Percentiles rank a stretch among this genome's conserved stretches.
Conservation (phyloP, 2,888 invertebrate genomes). For the Parnassius glacialis region DNA sequence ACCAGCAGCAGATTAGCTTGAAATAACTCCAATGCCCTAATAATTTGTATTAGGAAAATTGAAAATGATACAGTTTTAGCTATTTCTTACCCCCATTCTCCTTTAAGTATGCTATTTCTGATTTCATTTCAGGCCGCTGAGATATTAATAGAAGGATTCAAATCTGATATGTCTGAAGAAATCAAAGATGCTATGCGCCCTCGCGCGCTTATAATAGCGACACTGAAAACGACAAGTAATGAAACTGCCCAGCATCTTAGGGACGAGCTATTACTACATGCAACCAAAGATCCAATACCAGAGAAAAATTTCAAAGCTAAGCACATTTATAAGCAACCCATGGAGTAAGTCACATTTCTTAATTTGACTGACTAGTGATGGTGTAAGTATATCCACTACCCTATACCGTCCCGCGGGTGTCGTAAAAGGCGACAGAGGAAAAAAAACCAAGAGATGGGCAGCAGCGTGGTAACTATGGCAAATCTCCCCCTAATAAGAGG, state of each 20-base stretch:
- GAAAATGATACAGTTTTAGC: too few species aligned
- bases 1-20: too few species aligned
- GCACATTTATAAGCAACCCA: conserved; percentile 61
- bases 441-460: too few species aligned
- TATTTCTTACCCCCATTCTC: too few species aligned
- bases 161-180: conserved; percentile 48
- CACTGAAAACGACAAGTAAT: conserved; percentile 44
- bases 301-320: conserved; percentile 55
- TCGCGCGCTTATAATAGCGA: conserved; percentile 57
- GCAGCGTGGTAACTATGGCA: too few species aligned
- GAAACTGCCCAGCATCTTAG: conserved; percentile 41
- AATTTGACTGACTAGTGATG: neutral
- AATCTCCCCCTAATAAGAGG: too few species aligned
- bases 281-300: conserved; percentile 39
- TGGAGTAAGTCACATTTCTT: conserved; percentile 55
- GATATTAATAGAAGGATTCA: conserved; percentile 66
- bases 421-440: too few species aligned
- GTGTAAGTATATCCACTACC: too few species aligned
- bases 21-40: too few species aligned
- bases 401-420: too few species aligned
- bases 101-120: neutral
- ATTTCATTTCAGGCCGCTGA: conserved; percentile 61
- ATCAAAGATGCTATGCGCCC: conserved; percentile 55
- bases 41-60: too few species aligned
- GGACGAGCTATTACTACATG: conserved; percentile 38